Percentiles rank a stretch among this genome's conserved stretches.
Evolutionary conservation across 2,113 vertebrate species (phyloP).

Genomic region (Psittacula cyanocephala): DNA sequence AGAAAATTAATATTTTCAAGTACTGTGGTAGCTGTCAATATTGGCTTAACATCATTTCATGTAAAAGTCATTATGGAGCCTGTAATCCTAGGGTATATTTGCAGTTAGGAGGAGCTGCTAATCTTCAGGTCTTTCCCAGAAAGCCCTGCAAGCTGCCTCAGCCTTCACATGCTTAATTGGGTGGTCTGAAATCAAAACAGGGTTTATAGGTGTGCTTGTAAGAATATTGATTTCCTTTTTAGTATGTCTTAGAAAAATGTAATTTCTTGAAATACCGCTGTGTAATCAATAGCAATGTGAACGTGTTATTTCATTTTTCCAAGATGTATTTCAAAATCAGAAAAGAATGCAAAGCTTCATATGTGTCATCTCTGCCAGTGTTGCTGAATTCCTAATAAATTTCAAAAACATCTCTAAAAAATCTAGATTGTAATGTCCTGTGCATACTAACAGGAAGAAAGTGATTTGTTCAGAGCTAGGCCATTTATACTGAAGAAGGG

Average conservation of each 20-base stretch:
- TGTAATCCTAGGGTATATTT: not conserved
- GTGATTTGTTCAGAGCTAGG: not conserved
- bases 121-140: not conserved
- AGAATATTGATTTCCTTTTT: not conserved
- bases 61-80: not conserved
- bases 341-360: not conserved
- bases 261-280: not conserved
- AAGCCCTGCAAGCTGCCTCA: not conserved
- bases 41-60: not conserved
- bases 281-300: not conserved
- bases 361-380: not conserved
- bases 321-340: not conserved
- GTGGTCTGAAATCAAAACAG: not conserved
- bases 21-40: not conserved
- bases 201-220: not conserved
- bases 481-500: not conserved
- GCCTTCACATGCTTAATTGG: not conserved
- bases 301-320: not conserved
- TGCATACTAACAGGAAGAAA: not conserved
- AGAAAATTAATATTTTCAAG: not conserved
- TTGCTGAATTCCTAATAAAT: not conserved
- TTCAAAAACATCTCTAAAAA: not conserved
- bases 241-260: not conserved
- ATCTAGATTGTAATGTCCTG: not conserved
- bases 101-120: not conserved